These are phyloP conservation scores for Crossaster papposus DNA, from an alignment of 53 echinoderm and acorn worm genomes.

Conservation along the genomic window DNA sequence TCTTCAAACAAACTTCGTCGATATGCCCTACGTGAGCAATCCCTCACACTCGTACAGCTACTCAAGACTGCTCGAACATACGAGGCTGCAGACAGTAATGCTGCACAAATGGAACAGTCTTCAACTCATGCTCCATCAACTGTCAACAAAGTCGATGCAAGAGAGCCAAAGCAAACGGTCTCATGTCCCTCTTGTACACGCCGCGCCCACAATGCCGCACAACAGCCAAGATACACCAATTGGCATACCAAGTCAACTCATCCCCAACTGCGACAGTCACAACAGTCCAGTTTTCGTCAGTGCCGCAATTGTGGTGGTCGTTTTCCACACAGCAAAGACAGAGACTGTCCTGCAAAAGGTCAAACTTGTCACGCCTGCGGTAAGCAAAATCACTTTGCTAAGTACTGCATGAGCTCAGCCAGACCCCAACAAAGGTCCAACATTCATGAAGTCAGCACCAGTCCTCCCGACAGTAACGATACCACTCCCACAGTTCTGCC, in stretches of 20 bases:
- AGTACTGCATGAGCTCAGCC: constrained; percentile 26
- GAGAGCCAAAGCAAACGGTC: neutral
- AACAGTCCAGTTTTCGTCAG: neutral
- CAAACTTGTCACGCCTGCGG: constrained; percentile 48
- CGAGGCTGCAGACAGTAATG: constrained; percentile 43
- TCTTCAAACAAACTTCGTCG: constrained; percentile 32
- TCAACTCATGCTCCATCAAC: constrained; percentile 24
- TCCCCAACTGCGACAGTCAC: neutral
- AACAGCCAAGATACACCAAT: constrained; percentile 18
- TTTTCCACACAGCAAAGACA: constrained; percentile 43
- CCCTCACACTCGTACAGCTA: constrained; percentile 3
- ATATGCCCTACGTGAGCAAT: constrained; percentile 6
- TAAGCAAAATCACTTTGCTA: constrained; percentile 46
- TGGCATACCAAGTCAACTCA: neutral
- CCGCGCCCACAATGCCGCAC: neutral
- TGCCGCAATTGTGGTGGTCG: constrained; percentile 55
- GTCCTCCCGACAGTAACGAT: constrained; percentile 29
- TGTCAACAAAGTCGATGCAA: constrained; percentile 10
- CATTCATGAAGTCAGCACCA: constrained; percentile 3
- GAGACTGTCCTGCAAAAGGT: constrained; percentile 57
- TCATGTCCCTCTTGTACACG: neutral
- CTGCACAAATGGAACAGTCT: constrained; percentile 23
- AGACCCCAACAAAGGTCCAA: constrained; percentile 16
- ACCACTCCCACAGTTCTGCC: neutral
- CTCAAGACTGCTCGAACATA: constrained; percentile 45